phyloP scores from a whole-genome alignment of 2,113 vertebrate species.

The Xenopus tropicalis region UCB_Xtro_10.0 CM004450.2:63421501-63422000 shows the following conservation, averaged over 20 bases:
- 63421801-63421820: background rate
- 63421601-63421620: background rate
- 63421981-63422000: constrained; percentile 84
- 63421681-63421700: constrained; percentile 51
- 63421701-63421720: constrained; percentile 46
- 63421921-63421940: constrained; percentile 39
- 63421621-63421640: background rate
- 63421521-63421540: background rate
- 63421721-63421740: constrained; percentile 20
- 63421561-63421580: background rate
- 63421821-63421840: background rate
- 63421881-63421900: background rate
- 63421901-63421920: background rate
- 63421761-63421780: background rate
- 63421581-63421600: background rate
- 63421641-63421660: background rate
- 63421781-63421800: background rate
- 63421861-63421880: too few relatives aligned
- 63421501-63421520: too few relatives aligned
- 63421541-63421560: background rate
- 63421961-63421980: constrained; percentile 84
- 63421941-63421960: constrained; percentile 83
- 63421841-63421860: background rate
- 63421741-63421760: background rate
- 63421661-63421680: constrained; percentile 45